A percentile compares a stretch with the other conserved stretches of the same genome.
Evolutionary conservation across 2,797 vertebrate species (phyloP).

Genomic region (Catamblyrhynchus diadema): DNA sequence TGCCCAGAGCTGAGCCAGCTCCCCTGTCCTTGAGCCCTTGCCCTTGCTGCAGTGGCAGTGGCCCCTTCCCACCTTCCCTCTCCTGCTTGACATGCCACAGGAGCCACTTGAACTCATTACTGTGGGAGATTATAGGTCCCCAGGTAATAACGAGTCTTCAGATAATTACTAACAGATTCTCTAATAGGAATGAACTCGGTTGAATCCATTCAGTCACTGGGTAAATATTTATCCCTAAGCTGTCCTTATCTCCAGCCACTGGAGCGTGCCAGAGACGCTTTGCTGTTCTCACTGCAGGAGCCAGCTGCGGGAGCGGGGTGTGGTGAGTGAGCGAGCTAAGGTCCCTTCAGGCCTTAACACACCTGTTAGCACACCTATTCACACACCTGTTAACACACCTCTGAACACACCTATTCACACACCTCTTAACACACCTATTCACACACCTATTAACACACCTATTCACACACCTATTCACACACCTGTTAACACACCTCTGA

Average conservation of each 20-base stretch:
- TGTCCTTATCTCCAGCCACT: not conserved
- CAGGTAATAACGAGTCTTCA: constrained; percentile 48
- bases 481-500: too few relatives aligned
- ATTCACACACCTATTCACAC: rapidly evolving
- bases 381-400: too few relatives aligned
- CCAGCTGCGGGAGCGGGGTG: not conserved
- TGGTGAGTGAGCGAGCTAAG: rapidly evolving
- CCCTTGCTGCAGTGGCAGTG: not conserved
- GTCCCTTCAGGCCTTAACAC: too few relatives aligned
- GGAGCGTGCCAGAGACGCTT: not conserved
- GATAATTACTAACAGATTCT: constrained; percentile 70
- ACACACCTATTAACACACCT: too few relatives aligned
- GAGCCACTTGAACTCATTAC: constrained; percentile 68
- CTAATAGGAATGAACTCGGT: constrained; percentile 59
- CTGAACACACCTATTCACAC: too few relatives aligned
- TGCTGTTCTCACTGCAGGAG: not conserved
- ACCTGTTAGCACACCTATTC: too few relatives aligned
- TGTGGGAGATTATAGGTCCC: constrained; percentile 60
- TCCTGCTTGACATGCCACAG: constrained; percentile 67
- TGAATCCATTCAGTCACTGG: constrained; percentile 56
- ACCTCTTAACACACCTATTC: too few relatives aligned
- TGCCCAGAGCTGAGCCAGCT: not conserved
- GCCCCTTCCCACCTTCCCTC: constrained; percentile 36
- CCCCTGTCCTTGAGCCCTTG: constrained; percentile 47
- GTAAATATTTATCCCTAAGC: constrained; percentile 37